A percentile compares a stretch with the other conserved stretches of the same genome.
Evolutionary conservation across 2,797 vertebrate species (phyloP).

Genomic region (Gymnoscopelus microlampas): DNA sequence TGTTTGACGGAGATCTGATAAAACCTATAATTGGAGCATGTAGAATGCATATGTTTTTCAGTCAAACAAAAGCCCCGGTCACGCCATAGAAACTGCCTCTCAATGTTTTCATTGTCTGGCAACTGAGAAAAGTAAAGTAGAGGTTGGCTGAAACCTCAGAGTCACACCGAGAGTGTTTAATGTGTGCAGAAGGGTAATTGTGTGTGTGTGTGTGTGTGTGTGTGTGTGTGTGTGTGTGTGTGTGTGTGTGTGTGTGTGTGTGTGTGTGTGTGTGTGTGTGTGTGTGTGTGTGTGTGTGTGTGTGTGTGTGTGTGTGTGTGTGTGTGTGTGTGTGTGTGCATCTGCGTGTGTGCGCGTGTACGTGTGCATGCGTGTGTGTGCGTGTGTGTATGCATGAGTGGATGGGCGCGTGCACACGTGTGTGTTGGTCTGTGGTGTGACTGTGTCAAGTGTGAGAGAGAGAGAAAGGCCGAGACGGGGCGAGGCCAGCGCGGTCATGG

Average conservation of each 20-base stretch:
- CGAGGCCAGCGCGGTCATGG: conserved; percentile 59
- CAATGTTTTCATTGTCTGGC: conserved; percentile 84
- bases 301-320: conserved; percentile 43
- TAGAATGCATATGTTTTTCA: conserved; percentile 77
- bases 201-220: conserved; percentile 29
- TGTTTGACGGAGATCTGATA: conserved; percentile 89
- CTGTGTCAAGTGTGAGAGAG: conserved; percentile 34
- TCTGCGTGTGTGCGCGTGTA: conserved; percentile 40
- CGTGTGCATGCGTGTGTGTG: conserved; percentile 23
- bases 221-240: conserved; percentile 40
- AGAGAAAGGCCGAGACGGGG: conserved; percentile 42
- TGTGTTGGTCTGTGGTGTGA: conserved; percentile 13
- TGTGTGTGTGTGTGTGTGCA: conserved; percentile 43
- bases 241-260: conserved; percentile 36
- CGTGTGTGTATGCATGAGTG: conserved; percentile 38
- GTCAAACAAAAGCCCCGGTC: conserved; percentile 79
- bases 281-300: conserved; percentile 26
- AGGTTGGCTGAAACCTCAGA: conserved; percentile 73
- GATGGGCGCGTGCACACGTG: conserved; percentile 22
- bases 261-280: neutral
- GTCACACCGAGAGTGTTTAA: conserved; percentile 78
- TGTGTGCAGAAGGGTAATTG: conserved; percentile 55
- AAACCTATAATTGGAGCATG: conserved; percentile 80
- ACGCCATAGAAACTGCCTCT: conserved; percentile 75
- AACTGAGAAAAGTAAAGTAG: conserved; percentile 77